Evolutionary conservation across 30 jellyfish, hydroid and myxozoan genomes (phyloP).

Genomic region (Pelagia noctiluca): DNA sequence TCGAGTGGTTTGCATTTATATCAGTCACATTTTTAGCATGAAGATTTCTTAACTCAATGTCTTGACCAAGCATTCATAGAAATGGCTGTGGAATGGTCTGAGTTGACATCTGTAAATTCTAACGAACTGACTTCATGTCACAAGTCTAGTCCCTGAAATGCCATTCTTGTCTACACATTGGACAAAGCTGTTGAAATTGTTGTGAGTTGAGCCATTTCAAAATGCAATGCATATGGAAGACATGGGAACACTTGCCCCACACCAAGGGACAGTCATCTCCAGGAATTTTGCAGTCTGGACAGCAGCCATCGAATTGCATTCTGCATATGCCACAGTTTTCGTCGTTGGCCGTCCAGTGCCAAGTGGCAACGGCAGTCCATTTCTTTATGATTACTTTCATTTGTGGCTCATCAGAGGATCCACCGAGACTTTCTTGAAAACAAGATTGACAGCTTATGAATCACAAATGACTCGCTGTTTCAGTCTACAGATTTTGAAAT

Average conservation of each 20-base stretch:
- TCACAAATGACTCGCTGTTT: too few species aligned
- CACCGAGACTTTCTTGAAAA: not conserved
- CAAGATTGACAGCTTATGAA: too few species aligned
- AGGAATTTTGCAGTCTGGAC: conserved; percentile 98
- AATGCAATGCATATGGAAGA: conserved; percentile 98
- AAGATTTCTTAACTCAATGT: too few species aligned
- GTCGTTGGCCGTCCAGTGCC: conserved; percentile 99
- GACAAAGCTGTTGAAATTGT: conserved; percentile 92
- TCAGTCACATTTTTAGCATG: too few species aligned
- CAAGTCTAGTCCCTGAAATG: conserved; percentile 79
- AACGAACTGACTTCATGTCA: too few species aligned
- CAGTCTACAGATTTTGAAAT: too few species aligned
- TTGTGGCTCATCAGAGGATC: not conserved
- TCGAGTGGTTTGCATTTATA: too few species aligned
- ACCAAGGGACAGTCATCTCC: conserved; percentile 99
- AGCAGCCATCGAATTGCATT: conserved; percentile 98
- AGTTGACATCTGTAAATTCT: too few species aligned
- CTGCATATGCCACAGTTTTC: conserved; percentile 99
- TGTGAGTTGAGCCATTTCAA: conserved; percentile 96
- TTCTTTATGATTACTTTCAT: conserved; percentile 89
- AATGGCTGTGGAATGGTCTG: too few species aligned
- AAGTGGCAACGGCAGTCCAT: conserved; percentile 98
- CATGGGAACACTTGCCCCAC: conserved; percentile 98
- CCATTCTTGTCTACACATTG: conserved; percentile 99
- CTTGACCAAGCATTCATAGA: too few species aligned